Conservation (phyloP, 2,797 vertebrate species). For the Rhinoraja longicauda region DNA sequence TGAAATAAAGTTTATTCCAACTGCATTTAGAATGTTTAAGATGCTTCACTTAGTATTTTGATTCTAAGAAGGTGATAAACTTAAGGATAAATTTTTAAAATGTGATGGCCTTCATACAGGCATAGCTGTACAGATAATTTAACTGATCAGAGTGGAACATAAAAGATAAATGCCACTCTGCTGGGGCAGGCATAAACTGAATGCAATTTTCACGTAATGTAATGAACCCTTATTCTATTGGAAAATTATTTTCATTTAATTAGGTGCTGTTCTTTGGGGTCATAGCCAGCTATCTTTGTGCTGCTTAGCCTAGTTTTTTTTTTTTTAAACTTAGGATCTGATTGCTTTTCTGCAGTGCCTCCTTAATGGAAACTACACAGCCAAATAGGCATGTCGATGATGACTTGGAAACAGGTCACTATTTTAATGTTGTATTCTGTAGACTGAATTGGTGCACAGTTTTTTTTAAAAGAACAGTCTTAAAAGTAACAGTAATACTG, state of each 20-base stretch:
- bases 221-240: conserved; percentile 59
- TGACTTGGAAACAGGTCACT: conserved; percentile 38
- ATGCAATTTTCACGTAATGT: conserved; percentile 55
- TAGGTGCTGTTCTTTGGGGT: conserved; percentile 41
- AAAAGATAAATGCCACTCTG: background rate
- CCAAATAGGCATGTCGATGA: conserved; percentile 34
- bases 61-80: conserved; percentile 6
- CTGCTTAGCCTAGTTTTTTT: conserved; percentile 51
- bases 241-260: conserved; percentile 40
- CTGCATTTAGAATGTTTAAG: conserved; percentile 27
- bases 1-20: conserved; percentile 31
- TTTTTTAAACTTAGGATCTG: conserved; percentile 48
- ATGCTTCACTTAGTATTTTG: conserved; percentile 24
- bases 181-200: background rate
- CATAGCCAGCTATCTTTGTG: conserved; percentile 57
- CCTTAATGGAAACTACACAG: conserved; percentile 45
- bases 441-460: conserved; percentile 40
- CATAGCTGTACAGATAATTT: conserved; percentile 19
- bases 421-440: conserved; percentile 40
- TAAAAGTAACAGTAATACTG: conserved; percentile 36
- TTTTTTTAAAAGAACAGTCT: conserved; percentile 32
- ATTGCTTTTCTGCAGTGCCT: conserved; percentile 53
- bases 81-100: conserved; percentile 30
- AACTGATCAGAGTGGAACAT: conserved; percentile 12
- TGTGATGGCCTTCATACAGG: conserved; percentile 12